phyloP scores from a whole-genome alignment of 2,113 vertebrate species.

The Kryptolebias marmoratus region DNA sequence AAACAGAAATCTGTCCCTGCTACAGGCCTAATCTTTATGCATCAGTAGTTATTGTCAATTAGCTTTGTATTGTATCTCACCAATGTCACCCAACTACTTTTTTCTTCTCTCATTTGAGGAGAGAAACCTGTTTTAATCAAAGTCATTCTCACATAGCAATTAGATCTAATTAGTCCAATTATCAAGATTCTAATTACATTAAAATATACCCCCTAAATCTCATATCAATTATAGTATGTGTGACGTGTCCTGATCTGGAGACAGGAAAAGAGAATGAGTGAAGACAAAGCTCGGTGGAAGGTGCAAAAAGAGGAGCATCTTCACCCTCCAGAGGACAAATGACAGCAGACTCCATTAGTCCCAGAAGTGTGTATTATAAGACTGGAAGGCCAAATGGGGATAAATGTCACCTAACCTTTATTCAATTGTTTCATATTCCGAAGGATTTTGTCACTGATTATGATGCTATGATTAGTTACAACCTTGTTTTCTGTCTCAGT shows the following conservation, averaged over 20 bases:
- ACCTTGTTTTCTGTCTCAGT: slow-evolving; percentile 23
- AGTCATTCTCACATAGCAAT: slow-evolving; percentile 85
- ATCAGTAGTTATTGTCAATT: slow-evolving; percentile 41
- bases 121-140: slow-evolving; percentile 85
- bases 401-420: slow-evolving; percentile 59
- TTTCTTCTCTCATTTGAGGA: slow-evolving; percentile 69
- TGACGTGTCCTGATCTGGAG: slow-evolving; percentile 79
- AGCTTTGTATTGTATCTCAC: slow-evolving; percentile 51
- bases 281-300: slow-evolving; percentile 56
- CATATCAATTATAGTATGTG: slow-evolving; percentile 85
- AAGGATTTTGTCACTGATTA: slow-evolving; percentile 47
- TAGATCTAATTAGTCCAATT: slow-evolving; percentile 88
- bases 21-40: neutral
- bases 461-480: slow-evolving; percentile 60
- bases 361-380: slow-evolving; percentile 51
- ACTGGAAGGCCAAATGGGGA: slow-evolving; percentile 45
- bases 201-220: slow-evolving; percentile 86
- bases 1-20: neutral
- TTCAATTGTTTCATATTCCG: slow-evolving; percentile 27
- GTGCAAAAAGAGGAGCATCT: slow-evolving; percentile 51
- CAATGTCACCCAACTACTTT: slow-evolving; percentile 68
- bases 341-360: slow-evolving; percentile 52
- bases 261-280: slow-evolving; percentile 51
- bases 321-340: slow-evolving; percentile 69
- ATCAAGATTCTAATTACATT: slow-evolving; percentile 86